A percentile compares a stretch with the other conserved stretches of the same genome.
These are phyloP conservation scores for Sminthopsis crassicaudata DNA, from an alignment of 2,113 vertebrate genomes.

Conservation along the genomic window DNA sequence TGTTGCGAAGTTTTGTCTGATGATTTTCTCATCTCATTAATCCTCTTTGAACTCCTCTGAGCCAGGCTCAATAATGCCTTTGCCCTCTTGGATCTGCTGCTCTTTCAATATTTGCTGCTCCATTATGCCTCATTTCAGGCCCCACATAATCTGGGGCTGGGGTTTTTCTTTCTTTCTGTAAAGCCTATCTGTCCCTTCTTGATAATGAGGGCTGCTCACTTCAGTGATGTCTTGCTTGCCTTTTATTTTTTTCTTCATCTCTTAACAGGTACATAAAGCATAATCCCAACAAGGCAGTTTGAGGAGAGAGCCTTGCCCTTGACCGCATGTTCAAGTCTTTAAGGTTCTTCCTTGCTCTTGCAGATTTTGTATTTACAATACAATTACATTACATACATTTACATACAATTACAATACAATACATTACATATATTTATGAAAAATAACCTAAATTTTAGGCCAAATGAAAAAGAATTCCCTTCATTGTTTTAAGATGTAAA, in stretches of 20 bases:
- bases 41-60: not conserved
- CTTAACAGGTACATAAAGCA: not conserved
- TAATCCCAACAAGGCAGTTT: not conserved
- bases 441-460: not conserved
- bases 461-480: not conserved
- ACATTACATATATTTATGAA: not conserved
- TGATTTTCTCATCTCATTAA: conserved; percentile 19
- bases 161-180: conserved; percentile 14
- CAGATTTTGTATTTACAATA: not conserved
- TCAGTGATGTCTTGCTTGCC: not conserved
- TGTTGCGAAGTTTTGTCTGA: conserved; percentile 38
- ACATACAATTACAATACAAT: too few relatives aligned
- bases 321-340: not conserved
- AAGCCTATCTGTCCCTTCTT: not conserved
- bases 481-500: not conserved
- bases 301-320: not conserved
- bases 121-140: not conserved
- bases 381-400: too few relatives aligned
- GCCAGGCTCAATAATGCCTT: not conserved
- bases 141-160: not conserved
- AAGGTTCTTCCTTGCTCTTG: not conserved
- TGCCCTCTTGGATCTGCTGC: conserved; percentile 18
- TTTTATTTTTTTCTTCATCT: conserved; percentile 5
- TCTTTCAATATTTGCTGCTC: not conserved
- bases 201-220: conserved; percentile 28